These are phyloP conservation scores for Pogonophryne albipinna DNA, from an alignment of 2,797 vertebrate species.

Conservation along the genomic window DNA sequence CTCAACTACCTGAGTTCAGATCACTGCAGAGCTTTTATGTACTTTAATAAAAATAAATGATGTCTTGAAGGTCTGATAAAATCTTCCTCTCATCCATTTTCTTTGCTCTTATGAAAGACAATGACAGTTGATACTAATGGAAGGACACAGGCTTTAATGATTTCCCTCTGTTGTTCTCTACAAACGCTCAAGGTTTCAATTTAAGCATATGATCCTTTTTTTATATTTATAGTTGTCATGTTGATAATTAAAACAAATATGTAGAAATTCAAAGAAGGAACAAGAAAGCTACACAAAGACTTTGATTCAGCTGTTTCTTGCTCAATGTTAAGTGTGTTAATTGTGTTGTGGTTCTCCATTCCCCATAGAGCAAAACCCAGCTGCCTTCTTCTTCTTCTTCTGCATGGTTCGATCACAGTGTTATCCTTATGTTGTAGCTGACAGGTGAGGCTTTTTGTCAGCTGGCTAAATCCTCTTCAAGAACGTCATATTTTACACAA, in stretches of 20 bases:
- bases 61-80: background rate
- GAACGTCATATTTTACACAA: background rate
- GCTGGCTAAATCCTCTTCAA: background rate
- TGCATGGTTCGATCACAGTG: background rate
- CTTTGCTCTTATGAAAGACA: too few species aligned
- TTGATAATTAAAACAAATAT: too few species aligned
- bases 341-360: background rate
- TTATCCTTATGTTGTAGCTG: background rate
- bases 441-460: slow-evolving; percentile 11
- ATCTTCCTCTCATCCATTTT: background rate
- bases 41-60: slow-evolving; percentile 19
- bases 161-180: slow-evolving; percentile 13
- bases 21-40: slow-evolving; percentile 14
- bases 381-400: background rate
- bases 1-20: slow-evolving; percentile 38
- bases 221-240: too few species aligned
- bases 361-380: background rate
- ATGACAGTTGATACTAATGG: slow-evolving; percentile 14
- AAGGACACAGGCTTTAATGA: slow-evolving; percentile 15
- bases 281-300: too few species aligned
- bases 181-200: slow-evolving; percentile 9
- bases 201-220: too few species aligned
- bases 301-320: too few species aligned
- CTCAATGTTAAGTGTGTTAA: too few species aligned
- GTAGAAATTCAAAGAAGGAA: too few species aligned